phyloP scores from a whole-genome alignment of 2,888 invertebrate species.

The Abrostola triplasia region DNA sequence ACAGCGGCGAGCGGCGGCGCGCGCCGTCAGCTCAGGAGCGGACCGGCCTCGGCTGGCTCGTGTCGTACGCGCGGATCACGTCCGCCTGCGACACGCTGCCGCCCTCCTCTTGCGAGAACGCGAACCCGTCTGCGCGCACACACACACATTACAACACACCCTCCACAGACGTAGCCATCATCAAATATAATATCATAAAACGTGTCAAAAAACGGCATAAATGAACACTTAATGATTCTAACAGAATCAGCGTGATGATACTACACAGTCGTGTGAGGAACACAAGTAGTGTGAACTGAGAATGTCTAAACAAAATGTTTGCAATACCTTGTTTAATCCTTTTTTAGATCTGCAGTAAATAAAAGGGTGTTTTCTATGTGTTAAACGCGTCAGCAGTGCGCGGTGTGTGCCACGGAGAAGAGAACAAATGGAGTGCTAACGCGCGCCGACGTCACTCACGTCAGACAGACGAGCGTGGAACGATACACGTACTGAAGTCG shows the following conservation, averaged over 20 bases:
- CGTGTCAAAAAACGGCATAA: slow-evolving; percentile 42
- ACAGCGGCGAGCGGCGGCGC: slow-evolving; percentile 32
- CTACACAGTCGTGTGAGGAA: slow-evolving; percentile 46
- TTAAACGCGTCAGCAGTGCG: slow-evolving; percentile 67
- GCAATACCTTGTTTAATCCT: slow-evolving; percentile 51
- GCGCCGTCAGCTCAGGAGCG: slow-evolving; percentile 88
- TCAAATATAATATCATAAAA: slow-evolving; percentile 18
- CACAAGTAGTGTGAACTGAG: slow-evolving; percentile 52
- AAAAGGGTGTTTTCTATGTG: slow-evolving; percentile 59
- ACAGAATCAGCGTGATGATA: slow-evolving; percentile 45
- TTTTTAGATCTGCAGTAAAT: slow-evolving; percentile 45
- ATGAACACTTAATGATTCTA: slow-evolving; percentile 39
- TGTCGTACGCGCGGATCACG: slow-evolving; percentile 98
- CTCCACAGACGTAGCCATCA: not conserved
- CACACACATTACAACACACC: slow-evolving; percentile 34
- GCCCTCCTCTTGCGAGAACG: slow-evolving; percentile 99
- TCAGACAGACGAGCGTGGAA: not conserved
- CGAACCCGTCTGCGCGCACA: slow-evolving; percentile 95
- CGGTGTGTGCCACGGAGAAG: slow-evolving; percentile 39
- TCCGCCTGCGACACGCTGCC: slow-evolving; percentile 98
- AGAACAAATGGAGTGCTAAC: slow-evolving; percentile 31
- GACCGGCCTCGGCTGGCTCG: slow-evolving; percentile 94
- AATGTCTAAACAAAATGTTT: slow-evolving; percentile 30
- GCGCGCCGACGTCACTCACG: not conserved
- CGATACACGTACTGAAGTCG: not conserved